Conservation (phyloP, 1,140 invertebrate genomes). For the Euschistus heros region DNA sequence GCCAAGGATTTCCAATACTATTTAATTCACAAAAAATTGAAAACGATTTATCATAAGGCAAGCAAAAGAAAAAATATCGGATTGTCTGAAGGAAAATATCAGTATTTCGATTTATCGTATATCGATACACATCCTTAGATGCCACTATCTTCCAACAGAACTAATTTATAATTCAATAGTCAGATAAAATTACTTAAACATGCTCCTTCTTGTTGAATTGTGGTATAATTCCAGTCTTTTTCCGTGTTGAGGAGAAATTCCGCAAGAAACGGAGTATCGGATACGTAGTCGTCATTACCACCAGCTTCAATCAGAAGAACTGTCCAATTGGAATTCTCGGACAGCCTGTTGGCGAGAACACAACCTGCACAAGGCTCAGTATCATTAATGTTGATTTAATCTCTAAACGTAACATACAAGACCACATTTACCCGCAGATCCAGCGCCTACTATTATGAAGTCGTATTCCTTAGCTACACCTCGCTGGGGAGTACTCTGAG, state of each 20-base stretch:
- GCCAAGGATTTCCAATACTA: too few species aligned
- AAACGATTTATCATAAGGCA: too few species aligned
- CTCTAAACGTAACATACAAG: too few species aligned
- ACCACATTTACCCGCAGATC: neutral
- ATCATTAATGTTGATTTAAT: too few species aligned
- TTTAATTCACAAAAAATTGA: too few species aligned
- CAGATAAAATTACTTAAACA: constrained; percentile 47
- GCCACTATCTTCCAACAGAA: too few species aligned
- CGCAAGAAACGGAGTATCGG: constrained; percentile 73
- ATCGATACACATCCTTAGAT: too few species aligned
- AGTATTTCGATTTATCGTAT: too few species aligned
- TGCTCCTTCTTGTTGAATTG: constrained; percentile 63
- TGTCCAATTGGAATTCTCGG: constrained; percentile 63
- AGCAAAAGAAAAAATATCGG: too few species aligned
- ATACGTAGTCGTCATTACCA: constrained; percentile 79
- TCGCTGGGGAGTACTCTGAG: neutral
- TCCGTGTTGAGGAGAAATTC: constrained; percentile 41
- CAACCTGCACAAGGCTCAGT: constrained; percentile 40
- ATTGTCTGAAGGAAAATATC: too few species aligned
- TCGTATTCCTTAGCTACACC: neutral
- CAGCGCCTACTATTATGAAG: neutral
- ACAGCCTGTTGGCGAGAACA: constrained; percentile 78
- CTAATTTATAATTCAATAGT: too few species aligned
- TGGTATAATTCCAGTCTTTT: constrained; percentile 77
- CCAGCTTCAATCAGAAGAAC: constrained; percentile 83